Evolutionary conservation across 2,113 vertebrate species (phyloP), one percentile per base, ranked within the genome.

Genomic region (Microtus oregoni): DNA sequence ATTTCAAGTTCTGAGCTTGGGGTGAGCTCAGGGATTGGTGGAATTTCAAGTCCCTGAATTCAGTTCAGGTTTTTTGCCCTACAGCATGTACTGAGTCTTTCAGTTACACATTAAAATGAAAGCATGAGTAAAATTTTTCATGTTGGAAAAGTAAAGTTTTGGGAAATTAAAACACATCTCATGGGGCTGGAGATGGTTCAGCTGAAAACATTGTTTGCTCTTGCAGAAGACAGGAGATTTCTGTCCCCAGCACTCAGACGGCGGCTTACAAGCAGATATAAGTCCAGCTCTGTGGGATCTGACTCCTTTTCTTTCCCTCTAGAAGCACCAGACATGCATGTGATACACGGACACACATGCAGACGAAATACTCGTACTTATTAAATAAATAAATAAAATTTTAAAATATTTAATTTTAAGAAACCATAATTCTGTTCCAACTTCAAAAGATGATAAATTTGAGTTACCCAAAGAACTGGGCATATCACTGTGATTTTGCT

Each of bases 401-500:
- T 82, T 58, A 38, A 26, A 55, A 26, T 26, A 28, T 63, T 89
- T 89, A 65, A 44, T 47, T 68, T 73, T 61, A 82, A 87, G 44
- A 73, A 72, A 19, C 67, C 35, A 35, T n/a, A 22, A 61, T 73
- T 92, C 82, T 58, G 47, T 89, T 77, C 61, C 32, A 92, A 95
- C 3, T 86, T 72, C 65, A 92, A 76, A 95, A 87, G n/a, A 85
- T 92, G 30, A 73, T 76, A 65, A n/a, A 90, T n/a, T 86, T 5
- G 52, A 97, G 15, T 24, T 86, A 75, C 70, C 90, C 9, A 90
- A 94, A 93, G 90, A 41, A 50, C 30, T 85, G 38, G 93, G 20
- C 20, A 72, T 35, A 82, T 1, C 67, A n/a, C 28, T 82, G 75
- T 65, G 30, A 89, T 82, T 81, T 1, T 88, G 44, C 75, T 7